Base-by-base conservation (phyloP, 2,113 vertebrate genomes). In the Melanerpes formicivorus region DNA sequence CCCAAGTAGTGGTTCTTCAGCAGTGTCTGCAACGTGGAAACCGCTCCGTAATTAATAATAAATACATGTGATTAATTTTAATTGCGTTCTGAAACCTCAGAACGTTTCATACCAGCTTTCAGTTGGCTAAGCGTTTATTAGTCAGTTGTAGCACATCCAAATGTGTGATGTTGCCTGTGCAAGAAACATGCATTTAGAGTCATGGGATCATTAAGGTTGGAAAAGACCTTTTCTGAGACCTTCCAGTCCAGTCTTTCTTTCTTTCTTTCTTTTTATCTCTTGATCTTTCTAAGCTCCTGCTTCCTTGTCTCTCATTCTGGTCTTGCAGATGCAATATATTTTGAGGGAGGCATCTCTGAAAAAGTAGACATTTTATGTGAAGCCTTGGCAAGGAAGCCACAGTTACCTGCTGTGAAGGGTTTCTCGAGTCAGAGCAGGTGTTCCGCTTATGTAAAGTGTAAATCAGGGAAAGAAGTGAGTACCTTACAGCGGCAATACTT, bases 161-260 rank as follows among this genome's bases (percentile, higher is more conserved):
- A 30, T 9, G 52, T 54, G 67, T 60, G 82, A 17, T 8, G 17
- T 23, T 50, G 14, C 37, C 32, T 50, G 46, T 11, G 62, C 30
- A 14, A n/a, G 64, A 73, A 60, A 18, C n/a, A 13, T 58, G 11
- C 40, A 14, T 27, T 56, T 42, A 54, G 60, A 65, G 5, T 22
- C 30, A 11, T 5, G 1, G 32, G 30, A 25, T 52, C 18, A 8
- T 50, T 44, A 25, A 50, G 16, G 8, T 25, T 72, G 34, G 7
- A 46, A 54, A 44, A 64, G 21, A 25, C 15, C 32, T 82, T 27
- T 52, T 52, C 7, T 77, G 34, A 65, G 66, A 42, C 85, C 65
- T 29, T 5, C 3, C 13, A 54, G 60, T 80, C 18, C 71, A 16
- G 0, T 55, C 25, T n/a, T n/a, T n/a, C n/a, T n/a, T n/a, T 11